Percentiles rank a stretch among this genome's conserved stretches.
Evolutionary conservation across 2,113 vertebrate genomes (phyloP).

Genomic region (human): DNA sequence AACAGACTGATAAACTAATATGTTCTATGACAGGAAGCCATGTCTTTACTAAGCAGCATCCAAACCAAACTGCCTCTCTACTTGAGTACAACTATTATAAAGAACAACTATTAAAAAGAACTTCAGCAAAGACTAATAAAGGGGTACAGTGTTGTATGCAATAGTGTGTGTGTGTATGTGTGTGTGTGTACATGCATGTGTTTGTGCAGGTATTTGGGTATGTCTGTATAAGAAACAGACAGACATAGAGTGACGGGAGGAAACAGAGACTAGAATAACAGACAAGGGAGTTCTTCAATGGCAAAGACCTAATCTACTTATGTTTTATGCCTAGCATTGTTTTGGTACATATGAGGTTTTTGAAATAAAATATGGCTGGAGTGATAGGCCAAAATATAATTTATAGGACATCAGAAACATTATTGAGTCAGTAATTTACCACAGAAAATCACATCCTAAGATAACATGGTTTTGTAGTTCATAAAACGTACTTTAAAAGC

Average conservation of each 20-base stretch:
- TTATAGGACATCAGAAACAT: not conserved
- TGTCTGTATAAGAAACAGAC: not conserved
- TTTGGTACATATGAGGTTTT: not conserved
- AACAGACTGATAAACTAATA: constrained; percentile 66
- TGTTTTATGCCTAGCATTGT: not conserved
- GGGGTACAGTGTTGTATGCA: fast-evolving
- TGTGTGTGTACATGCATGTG: not conserved
- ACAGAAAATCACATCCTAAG: constrained; percentile 17
- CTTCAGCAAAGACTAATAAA: not conserved
- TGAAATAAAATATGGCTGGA: not conserved
- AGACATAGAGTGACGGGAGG: not conserved
- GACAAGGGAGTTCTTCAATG: not conserved
- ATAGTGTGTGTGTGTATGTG: fast-evolving
- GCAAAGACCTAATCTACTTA: not conserved
- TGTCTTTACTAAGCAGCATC: constrained; percentile 47
- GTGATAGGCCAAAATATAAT: not conserved
- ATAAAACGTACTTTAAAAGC: constrained; percentile 55
- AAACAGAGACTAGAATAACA: not conserved
- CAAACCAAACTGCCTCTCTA: not conserved
- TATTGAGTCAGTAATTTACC: constrained; percentile 34
- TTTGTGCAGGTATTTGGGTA: not conserved
- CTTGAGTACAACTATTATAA: not conserved
- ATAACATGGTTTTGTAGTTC: constrained; percentile 4
- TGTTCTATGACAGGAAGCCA: constrained; percentile 55
- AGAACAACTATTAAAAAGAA: not conserved